Conservation (phyloP, 2,888 invertebrate species). For the Hoplodrina ambigua region DNA sequence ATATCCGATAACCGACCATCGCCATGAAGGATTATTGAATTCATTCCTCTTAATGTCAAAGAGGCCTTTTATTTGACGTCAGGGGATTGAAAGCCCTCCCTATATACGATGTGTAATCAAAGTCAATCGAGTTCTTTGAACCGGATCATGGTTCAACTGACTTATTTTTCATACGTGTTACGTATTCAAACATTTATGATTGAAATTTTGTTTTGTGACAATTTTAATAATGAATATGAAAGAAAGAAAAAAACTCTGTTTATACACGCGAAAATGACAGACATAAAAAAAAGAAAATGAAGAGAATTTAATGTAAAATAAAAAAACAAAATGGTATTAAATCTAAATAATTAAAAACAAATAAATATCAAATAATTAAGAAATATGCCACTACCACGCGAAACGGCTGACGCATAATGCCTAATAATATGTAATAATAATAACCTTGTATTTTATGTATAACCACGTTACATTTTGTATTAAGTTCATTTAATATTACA, state of each 20-base stretch:
- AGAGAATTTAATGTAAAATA: too few species aligned
- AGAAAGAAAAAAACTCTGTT: too few species aligned
- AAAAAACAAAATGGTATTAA: too few species aligned
- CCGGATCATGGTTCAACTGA: slow-evolving; percentile 35
- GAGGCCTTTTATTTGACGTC: slow-evolving; percentile 70
- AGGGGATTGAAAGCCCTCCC: slow-evolving; percentile 61
- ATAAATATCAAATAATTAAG: too few species aligned
- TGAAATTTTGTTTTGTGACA: slow-evolving; percentile 5
- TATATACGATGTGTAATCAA: slow-evolving; percentile 64
- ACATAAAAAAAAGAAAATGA: too few species aligned
- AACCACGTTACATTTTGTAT: background rate
- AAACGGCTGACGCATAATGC: too few species aligned
- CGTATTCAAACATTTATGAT: background rate
- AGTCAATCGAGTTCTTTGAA: slow-evolving; percentile 57
- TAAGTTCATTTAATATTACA: too few species aligned
- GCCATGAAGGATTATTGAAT: slow-evolving; percentile 72
- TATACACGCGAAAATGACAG: too few species aligned
- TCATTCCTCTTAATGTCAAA: slow-evolving; percentile 73
- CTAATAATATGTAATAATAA: too few species aligned
- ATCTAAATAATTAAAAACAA: too few species aligned
- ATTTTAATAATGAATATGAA: background rate
- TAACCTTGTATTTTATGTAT: too few species aligned
- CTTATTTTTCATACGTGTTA: slow-evolving; percentile 46
- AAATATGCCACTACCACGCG: too few species aligned
- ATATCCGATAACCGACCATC: slow-evolving; percentile 62